Evolutionary conservation across 1,140 invertebrate genomes (phyloP), one percentile per base, ranked within the genome.

Genomic region (Sarcophaga bullata): DNA sequence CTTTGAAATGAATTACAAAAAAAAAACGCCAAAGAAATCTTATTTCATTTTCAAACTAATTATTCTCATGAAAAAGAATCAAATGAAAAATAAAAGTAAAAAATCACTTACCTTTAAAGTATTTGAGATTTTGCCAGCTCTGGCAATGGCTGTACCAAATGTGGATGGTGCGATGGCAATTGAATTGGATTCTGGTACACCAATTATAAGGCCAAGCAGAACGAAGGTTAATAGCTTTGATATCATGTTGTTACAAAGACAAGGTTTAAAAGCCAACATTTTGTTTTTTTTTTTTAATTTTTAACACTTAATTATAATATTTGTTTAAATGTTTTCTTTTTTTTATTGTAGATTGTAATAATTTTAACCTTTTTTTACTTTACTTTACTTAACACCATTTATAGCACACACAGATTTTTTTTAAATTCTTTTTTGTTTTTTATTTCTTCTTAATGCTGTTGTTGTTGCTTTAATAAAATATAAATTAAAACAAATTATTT

Each of bases 41-140:
- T 15, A 54, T 54, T 15, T 15, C 52, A 54, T 54, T 10, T 2
- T 54, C 10, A 54, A 10, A 54, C 15, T 54, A 54, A 54, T 15
- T 15, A 54, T 54, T 54, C 9, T 11, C 5, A 3, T 54, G 25
- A 37, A 37, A 37, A 37, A 37, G 25, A 37, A 37, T 37, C 25
- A 37, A 37, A 37, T 37, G 25, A 37, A 37, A 37, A 37, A 37
- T 37, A 37, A 37, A 37, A 37, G 11, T 80, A 15, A 15, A 10
- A 17, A 17, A 83, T n/a, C 82, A 89, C 88, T 88, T 81, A 90
- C 92, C 91, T 93, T 92, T 87, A 92, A 90, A 75, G 91, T 91
- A 85, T 93, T 93, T 84, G 92, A 91, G 80, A 92, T 90, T 83
- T 90, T 92, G 5, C 92, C 92, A 13, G 92, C 92, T 83, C 92